Base-by-base conservation (phyloP, 2,797 vertebrate genomes). In the Ptychobarbus kaznakovi region DNA sequence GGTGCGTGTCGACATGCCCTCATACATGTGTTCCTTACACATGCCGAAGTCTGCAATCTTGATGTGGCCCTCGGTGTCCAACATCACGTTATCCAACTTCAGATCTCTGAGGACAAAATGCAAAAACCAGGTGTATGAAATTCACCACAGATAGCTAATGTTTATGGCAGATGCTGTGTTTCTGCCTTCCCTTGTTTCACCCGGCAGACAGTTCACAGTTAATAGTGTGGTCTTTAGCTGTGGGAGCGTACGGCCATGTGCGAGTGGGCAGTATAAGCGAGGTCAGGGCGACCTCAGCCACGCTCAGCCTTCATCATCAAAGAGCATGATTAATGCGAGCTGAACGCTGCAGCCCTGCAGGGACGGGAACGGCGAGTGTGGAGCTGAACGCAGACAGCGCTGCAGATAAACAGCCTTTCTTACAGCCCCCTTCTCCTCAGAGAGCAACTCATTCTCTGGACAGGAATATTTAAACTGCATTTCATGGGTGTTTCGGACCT, bases 11-110 rank as follows among this genome's bases (percentile, higher is more conserved):
- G 93, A 97, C 91, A 96, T 96, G 72, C 97, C 96, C 0, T 99
- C 98, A 91, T 96, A 97, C 94, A 99, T 97, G 94, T 96, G 98
- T 93, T 99, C 98, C 91, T 99, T 99, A 89, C 98, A 99, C 98
- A 99, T 99, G 91, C 98, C 98, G 0, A 99, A 99, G 92, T 99
- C 98, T 0, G 98, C 98, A 0, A 99, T 99, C 94, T 99, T 99
- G 92, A 99, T 99, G 95, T 99, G 98, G 7, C 98, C 98, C 87
- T 99, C 98, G 0, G 96, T 97, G 90, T 99, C 98, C 94, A 99
- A 94, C 98, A 99, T 99, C 90, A 99, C 98, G 0, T 99, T 99
- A 94, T 99, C 98, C 80, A 99, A 95, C 93, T 97, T 97, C 3
- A 97, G 93, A 87, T 97, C 96, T 1, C 96, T 97, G 86, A 3